A percentile compares a stretch with the other conserved stretches of the same genome.
Conservation (phyloP, 2,888 invertebrate species). For the Xestia sexstrigata region DNA sequence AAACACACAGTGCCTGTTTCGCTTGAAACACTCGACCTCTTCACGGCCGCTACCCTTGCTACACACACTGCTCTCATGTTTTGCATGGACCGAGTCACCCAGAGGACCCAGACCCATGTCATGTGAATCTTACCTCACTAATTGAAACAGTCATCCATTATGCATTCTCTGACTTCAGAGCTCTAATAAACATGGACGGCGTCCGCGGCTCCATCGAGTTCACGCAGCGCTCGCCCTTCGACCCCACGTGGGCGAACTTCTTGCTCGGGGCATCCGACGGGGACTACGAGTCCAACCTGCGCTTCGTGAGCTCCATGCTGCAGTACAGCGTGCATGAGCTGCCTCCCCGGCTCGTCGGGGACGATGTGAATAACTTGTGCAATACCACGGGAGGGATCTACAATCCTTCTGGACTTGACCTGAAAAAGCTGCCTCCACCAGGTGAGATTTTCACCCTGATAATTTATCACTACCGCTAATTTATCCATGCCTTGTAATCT, state of each 20-base stretch:
- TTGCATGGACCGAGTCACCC: neutral
- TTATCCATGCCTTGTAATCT: neutral
- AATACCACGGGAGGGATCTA: constrained; percentile 93
- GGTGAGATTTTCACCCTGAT: constrained; percentile 24
- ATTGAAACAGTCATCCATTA: neutral
- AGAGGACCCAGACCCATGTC: neutral
- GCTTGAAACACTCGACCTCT: neutral
- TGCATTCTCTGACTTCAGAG: constrained; percentile 83
- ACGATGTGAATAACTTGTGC: constrained; percentile 88
- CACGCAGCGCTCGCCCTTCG: constrained; percentile 95
- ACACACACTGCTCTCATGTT: neutral
- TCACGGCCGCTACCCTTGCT: neutral
- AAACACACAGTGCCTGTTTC: neutral
- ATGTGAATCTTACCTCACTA: too few species aligned
- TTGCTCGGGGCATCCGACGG: constrained; percentile 92
- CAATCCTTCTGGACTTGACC: constrained; percentile 93
- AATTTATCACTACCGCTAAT: neutral
- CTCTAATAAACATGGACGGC: constrained; percentile 94
- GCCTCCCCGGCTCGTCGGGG: constrained; percentile 89
- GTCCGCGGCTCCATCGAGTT: constrained; percentile 95
- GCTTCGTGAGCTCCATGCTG: constrained; percentile 93
- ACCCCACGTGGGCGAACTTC: constrained; percentile 95
- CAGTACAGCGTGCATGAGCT: constrained; percentile 93
- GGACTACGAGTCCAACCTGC: constrained; percentile 93
- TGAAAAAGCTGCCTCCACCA: constrained; percentile 64